Base-by-base conservation (phyloP, 2,888 invertebrate species). In the Tribolium freemani region DNA sequence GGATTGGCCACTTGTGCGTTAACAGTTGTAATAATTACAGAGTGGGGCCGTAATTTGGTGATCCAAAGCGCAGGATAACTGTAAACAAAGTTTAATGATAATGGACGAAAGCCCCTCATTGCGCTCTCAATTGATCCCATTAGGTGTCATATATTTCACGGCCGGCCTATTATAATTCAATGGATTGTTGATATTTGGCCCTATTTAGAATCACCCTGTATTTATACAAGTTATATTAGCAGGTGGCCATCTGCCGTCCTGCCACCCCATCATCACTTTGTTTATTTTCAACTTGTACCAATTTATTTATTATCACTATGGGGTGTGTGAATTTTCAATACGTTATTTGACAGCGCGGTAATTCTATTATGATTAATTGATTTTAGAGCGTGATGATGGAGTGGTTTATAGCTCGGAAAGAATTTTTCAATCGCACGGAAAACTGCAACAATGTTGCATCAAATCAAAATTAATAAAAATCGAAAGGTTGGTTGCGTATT, bases 141-240 rank as follows among this genome's bases (percentile, higher is more conserved):
- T 77, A 78, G 71, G 68, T 74, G 77, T 74, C 75, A 75, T 74
- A 78, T 79, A 79, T 76, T 76, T 80, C 77, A 78, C 78, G 69
- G 75, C 74, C 76, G 72, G 63, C 76, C 79, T 75, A 77, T 82
- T 81, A 80, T 79, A 76, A 82, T 82, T 81, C 80, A 80, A 82
- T 82, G 82, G 82, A 81, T 81, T 82, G 82, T 82, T 82, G 82
- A 82, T 81, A 80, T 76, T 77, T 77, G 76, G 74, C 69, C 77
- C 79, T 76, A 74, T 79, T 77, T 78, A 73, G 75, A 75, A 77
- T 79, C 79, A 78, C 80, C 80, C 80, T 78, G 80, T 81, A 80
- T 81, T 80, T 80, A 79, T 79, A 80, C 80, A 79, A 80, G 79
- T 80, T 77, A 76, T 79, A 79, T 79, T 80, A 79, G 81, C 81